A percentile compares a stretch with the other conserved stretches of the same genome.
These are phyloP conservation scores for Akabosia matsudoensis DNA, from an alignment of 1,140 invertebrate genomes.

Conservation along the genomic window DNA sequence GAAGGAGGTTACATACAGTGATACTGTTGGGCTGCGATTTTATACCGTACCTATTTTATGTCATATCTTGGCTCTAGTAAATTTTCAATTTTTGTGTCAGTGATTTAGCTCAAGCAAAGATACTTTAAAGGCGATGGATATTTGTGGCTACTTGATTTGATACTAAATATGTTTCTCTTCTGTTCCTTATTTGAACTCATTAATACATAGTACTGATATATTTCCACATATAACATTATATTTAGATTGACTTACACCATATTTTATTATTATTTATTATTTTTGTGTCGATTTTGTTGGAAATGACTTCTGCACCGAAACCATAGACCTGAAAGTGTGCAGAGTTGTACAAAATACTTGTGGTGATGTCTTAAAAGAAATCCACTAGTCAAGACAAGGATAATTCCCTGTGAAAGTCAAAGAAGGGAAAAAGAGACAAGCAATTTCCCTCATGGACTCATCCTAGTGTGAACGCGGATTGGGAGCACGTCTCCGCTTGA, in stretches of 20 bases:
- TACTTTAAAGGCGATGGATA: no score
- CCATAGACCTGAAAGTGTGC: not conserved
- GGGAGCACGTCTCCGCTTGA: slow-evolving; percentile 36
- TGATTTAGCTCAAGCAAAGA: not conserved
- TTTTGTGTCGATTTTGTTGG: no score
- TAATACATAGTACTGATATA: no score
- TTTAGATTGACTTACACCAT: no score
- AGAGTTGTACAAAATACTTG: not conserved
- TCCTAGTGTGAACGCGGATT: slow-evolving; percentile 44
- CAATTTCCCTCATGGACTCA: slow-evolving; percentile 45
- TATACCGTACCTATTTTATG: not conserved
- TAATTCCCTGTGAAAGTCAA: slow-evolving; percentile 32
- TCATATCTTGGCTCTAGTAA: no score
- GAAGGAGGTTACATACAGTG: slow-evolving; percentile 10
- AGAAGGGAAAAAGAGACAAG: slow-evolving; percentile 41
- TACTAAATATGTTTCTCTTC: no score
- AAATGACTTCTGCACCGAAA: not conserved
- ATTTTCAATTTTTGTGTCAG: no score
- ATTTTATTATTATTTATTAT: no score
- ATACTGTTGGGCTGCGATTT: not conserved
- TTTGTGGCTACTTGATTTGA: no score
- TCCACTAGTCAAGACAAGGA: slow-evolving; percentile 20
- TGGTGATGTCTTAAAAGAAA: not conserved
- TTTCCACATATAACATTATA: no score
- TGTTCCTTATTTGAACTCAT: no score